Evolutionary conservation across 2,888 invertebrate species (phyloP).

Genomic region (Macropis europaea): DNA sequence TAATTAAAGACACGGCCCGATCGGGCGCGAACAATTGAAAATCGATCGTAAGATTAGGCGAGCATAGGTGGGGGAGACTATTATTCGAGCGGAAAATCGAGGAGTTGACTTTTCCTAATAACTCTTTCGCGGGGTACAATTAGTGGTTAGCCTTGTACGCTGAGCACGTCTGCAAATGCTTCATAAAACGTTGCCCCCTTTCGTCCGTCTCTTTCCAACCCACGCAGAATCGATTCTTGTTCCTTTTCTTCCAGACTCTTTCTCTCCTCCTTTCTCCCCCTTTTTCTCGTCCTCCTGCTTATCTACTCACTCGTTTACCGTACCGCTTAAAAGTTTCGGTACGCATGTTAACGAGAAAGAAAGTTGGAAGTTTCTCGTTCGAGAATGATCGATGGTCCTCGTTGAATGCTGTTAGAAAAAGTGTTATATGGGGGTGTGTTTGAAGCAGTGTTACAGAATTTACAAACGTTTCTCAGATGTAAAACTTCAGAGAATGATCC

Average conservation of each 20-base stretch:
- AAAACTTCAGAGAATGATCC: too few species aligned
- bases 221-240: too few species aligned
- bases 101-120: constrained; percentile 57
- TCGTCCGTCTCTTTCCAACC: background rate
- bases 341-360: constrained; percentile 17
- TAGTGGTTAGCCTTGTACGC: constrained; percentile 71
- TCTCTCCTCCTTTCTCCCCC: background rate
- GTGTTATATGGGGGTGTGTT: too few species aligned
- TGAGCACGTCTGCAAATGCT: constrained; percentile 68
- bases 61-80: constrained; percentile 4
- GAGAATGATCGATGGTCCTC: too few species aligned
- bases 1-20: constrained; percentile 27
- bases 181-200: constrained; percentile 64
- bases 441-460: too few species aligned
- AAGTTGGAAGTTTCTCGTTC: background rate
- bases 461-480: too few species aligned
- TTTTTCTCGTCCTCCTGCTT: background rate
- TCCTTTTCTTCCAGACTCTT: background rate
- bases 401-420: too few species aligned
- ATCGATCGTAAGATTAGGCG: constrained; percentile 30
- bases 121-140: constrained; percentile 70
- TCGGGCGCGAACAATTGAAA: constrained; percentile 24
- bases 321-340: constrained; percentile 8
- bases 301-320: constrained; percentile 9
- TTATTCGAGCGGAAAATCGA: constrained; percentile 33